phyloP scores from a whole-genome alignment of 2,113 vertebrate species.

The Mola mola region DNA sequence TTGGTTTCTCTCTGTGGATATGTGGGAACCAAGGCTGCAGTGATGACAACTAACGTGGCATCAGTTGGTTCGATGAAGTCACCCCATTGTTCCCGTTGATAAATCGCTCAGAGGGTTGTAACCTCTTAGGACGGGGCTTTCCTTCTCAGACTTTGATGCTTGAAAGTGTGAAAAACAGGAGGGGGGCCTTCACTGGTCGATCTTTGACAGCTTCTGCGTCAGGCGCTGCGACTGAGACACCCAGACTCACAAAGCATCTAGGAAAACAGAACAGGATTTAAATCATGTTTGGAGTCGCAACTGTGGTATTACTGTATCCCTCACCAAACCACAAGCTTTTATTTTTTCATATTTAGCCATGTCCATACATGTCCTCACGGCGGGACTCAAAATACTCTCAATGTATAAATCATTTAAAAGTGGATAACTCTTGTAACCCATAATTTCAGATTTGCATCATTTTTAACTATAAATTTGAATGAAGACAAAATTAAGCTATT shows the following conservation, averaged over 20 bases:
- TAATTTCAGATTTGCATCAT: too few species aligned
- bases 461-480: too few species aligned
- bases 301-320: too few species aligned
- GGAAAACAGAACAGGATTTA: too few species aligned
- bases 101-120: slow-evolving; percentile 61
- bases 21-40: slow-evolving; percentile 80
- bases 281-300: too few species aligned
- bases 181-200: slow-evolving; percentile 9
- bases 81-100: slow-evolving; percentile 78
- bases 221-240: slow-evolving; percentile 15
- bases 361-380: background rate
- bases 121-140: slow-evolving; percentile 56
- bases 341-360: background rate
- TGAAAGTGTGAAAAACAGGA: slow-evolving; percentile 63
- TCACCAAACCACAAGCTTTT: too few species aligned
- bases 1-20: slow-evolving; percentile 35
- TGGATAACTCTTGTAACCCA: too few species aligned
- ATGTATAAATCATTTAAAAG: too few species aligned
- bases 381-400: too few species aligned
- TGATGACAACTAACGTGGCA: slow-evolving; percentile 66
- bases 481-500: too few species aligned
- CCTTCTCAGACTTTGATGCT: slow-evolving; percentile 66
- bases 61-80: slow-evolving; percentile 58
- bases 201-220: slow-evolving; percentile 55
- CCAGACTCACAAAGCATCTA: too few species aligned